Evolutionary conservation across 2,797 vertebrate genomes (phyloP).

Genomic region (Onychomys arenicola): DNA sequence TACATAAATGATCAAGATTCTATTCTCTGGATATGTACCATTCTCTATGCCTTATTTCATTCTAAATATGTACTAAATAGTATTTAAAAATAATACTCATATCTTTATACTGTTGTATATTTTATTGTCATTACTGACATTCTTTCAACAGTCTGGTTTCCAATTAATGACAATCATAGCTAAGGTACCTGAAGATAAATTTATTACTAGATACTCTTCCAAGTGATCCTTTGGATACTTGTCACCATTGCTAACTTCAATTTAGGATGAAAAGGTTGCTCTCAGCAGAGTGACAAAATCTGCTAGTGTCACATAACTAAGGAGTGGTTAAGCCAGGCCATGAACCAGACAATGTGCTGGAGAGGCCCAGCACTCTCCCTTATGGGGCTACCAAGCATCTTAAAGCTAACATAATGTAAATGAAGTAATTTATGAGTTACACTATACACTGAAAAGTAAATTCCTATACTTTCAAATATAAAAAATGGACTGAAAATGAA

Average conservation of each 20-base stretch:
- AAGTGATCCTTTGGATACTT: neutral
- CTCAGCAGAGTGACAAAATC: neutral
- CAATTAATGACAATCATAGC: neutral
- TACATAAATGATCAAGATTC: neutral
- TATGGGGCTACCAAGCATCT: neutral
- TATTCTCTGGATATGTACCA: neutral
- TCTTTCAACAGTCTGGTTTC: neutral
- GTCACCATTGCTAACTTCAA: neutral
- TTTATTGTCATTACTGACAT: neutral
- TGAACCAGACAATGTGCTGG: neutral
- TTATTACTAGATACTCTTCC: neutral
- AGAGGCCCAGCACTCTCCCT: neutral
- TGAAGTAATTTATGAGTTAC: constrained; percentile 11
- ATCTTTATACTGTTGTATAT: neutral
- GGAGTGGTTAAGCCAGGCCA: neutral
- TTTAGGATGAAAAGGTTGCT: neutral
- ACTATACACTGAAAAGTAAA: neutral
- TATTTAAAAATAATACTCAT: neutral
- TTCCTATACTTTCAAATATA: neutral
- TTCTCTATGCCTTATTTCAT: neutral
- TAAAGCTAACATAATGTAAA: neutral
- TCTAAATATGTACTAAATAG: neutral
- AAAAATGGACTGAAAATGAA: neutral
- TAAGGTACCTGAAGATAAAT: neutral
- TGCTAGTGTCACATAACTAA: neutral